Base-by-base conservation (phyloP, 2,113 vertebrate genomes). In the Bambusicola thoracicus region DNA sequence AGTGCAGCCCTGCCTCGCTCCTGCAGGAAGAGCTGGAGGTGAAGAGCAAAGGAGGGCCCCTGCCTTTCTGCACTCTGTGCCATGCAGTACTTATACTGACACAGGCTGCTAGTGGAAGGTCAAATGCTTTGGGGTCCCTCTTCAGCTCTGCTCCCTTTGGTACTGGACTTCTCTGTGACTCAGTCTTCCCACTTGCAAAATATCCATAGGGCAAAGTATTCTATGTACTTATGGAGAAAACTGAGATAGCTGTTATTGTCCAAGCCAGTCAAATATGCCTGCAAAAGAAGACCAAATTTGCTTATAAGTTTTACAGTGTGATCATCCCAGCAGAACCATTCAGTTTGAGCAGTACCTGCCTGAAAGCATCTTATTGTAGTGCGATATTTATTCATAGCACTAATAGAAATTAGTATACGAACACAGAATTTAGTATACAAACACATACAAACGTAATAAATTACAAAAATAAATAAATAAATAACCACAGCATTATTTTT, bases 41-140 rank as follows among this genome's bases (percentile, higher is more conserved):
- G 51, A 10, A n/a, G 38, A 4, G 30, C 19, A 11, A 36, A 61
- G 30, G 62, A 77, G 48, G 11, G 22, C 2, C 2, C 18, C n/a
- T 72, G 40, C 3, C 8, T 8, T 44, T 79, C n/a, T 32, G 41
- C 13, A 20, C 2, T 32, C 38, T 40, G 17, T 65, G 36, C 43
- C 62, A n/a, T 1, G 0, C 0, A 0, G 10, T 7, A 21, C 38
- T 53, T 8, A 6, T 17, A 24, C 40, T 1, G 0, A 22, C 36
- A 18, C 3, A 2, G 20, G 14, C 65, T 81, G 69, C 34, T 24
- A 14, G 11, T 2, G 1, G 55, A 65, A 89, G 81, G 24, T 18
- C 24, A 56, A 66, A 12, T 6, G 46, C 36, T 9, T 32, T 5
- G 20, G 53, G 13, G 11, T 91, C 27, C 38, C 30, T 61, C 29